Percentiles rank a stretch among this genome's conserved stretches.
These are phyloP conservation scores for Solea senegalensis DNA, from an alignment of 2,113 vertebrate genomes.

Conservation along the genomic window DNA sequence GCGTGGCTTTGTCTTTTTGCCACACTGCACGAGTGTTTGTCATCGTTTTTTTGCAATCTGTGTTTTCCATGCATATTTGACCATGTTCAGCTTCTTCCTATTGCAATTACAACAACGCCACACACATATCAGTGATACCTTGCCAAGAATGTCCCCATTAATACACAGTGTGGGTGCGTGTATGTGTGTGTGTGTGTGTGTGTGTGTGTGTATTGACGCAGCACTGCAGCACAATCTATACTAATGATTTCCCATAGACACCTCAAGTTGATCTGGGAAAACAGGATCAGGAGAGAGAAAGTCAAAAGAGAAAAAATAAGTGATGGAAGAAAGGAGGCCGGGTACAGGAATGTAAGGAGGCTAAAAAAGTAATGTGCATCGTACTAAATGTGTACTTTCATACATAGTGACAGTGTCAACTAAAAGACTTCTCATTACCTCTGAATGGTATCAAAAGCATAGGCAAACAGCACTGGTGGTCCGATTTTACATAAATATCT, in stretches of 20 bases:
- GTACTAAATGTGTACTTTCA: no score
- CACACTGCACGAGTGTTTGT: slow-evolving; percentile 46
- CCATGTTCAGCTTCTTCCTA: slow-evolving; percentile 6
- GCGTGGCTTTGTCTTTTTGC: slow-evolving; percentile 62
- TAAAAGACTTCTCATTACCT: no score
- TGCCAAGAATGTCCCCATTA: slow-evolving; percentile 35
- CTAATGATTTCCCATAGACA: slow-evolving; percentile 74
- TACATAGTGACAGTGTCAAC: no score
- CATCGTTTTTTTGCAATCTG: slow-evolving; percentile 37
- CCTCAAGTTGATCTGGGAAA: slow-evolving; percentile 71
- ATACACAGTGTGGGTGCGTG: slow-evolving; percentile 39
- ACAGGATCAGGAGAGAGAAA: slow-evolving; percentile 9
- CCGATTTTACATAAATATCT: no score
- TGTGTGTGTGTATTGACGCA: slow-evolving; percentile 52
- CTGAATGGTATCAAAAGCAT: no score
- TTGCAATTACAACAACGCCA: not conserved
- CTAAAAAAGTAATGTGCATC: not conserved
- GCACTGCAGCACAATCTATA: slow-evolving; percentile 71
- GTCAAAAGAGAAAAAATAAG: slow-evolving; percentile 25
- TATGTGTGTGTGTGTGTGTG: slow-evolving; percentile 31
- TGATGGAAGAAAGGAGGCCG: slow-evolving; percentile 9
- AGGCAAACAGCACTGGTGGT: no score
- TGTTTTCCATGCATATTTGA: slow-evolving; percentile 21
- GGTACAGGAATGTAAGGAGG: not conserved
- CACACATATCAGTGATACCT: slow-evolving; percentile 6